Evolutionary conservation across 2,113 vertebrate genomes (phyloP), one percentile per base, ranked within the genome.

Genomic region (Upupa epops): DNA sequence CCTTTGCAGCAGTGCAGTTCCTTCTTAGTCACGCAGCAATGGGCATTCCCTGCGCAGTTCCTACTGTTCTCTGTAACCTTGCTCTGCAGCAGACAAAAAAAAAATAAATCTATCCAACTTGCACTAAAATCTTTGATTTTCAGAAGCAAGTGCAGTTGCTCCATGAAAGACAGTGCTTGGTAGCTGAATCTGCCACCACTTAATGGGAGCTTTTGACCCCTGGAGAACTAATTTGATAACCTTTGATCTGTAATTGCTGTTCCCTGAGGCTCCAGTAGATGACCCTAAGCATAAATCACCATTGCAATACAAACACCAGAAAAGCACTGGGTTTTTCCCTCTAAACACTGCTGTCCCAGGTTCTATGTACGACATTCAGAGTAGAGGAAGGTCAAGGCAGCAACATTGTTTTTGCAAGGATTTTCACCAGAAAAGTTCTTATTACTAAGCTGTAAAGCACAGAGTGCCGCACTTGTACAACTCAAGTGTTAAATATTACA

Each of bases 141-240:
- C 58, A 66, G 58, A 94, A 89, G 37, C 5, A 4, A 61, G 31
- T 61, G 61, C 59, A 83, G 55, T n/a, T 68, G 74, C 26, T 69
- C 59, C 42, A 21, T 18, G n/a, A 90, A 82, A 82, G 25, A 51
- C 46, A 48, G 52, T 0, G 0, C 49, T 89, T 42, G 37, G 90
- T 77, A 95, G 88, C 69, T 93, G 74, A 91, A 79, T 45, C 59
- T 85, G 72, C 86, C 69, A 77, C 13, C 59, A 68, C 45, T 83
- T 86, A 70, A 85, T 8, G 49, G 63, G 28, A 92, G 46, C 12
- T 37, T 66, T 75, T 72, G 48, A 37, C 48, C 82, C 40, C 40
- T 49, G 26, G 64, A 89, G 91, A 68, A 74, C 34, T 91, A 94
- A 92, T 83, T 88, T 80, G 84, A 90, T 95, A 95, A 92, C 89